Conservation (phyloP, 2,888 invertebrate genomes). For the Stramonita haemastoma region DNA sequence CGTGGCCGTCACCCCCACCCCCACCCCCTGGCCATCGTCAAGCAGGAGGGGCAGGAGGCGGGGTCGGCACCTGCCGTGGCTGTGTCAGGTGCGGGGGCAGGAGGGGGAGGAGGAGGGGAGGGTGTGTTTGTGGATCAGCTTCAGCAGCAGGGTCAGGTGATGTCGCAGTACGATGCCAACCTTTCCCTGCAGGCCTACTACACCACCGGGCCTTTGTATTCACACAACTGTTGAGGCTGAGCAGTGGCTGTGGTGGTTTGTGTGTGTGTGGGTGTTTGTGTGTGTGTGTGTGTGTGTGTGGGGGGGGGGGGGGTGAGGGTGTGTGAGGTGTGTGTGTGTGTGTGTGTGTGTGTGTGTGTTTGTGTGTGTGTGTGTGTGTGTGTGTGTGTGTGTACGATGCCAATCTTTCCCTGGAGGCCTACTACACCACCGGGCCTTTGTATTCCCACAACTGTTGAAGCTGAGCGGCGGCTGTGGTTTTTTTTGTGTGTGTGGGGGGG, state of each 20-base stretch:
- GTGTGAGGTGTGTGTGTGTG: no score
- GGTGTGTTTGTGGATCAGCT: no score
- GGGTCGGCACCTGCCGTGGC: not conserved
- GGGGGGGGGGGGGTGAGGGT: not conserved
- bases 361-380: no score
- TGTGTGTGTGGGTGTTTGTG: no score
- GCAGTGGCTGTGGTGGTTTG: no score
- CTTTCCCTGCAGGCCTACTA: no score
- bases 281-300: slow-evolving; percentile 21
- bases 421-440: slow-evolving; percentile 18
- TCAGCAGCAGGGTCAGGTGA: no score
- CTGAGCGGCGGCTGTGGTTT: not conserved
- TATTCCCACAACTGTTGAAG: slow-evolving; percentile 31
- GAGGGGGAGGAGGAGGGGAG: not conserved
- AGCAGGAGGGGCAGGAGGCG: slow-evolving; percentile 22
- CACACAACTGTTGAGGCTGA: no score
- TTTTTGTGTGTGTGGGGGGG: no score
- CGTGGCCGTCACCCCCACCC: slow-evolving; percentile 49
- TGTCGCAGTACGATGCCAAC: no score
- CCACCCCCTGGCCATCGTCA: slow-evolving; percentile 47
- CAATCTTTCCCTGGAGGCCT: slow-evolving; percentile 36
- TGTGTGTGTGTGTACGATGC: slow-evolving; percentile 39
- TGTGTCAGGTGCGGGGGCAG: not conserved
- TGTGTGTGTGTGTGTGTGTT: no score
- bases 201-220: no score